Evolutionary conservation across 2,797 vertebrate species (phyloP), one percentile per base, ranked within the genome.

Genomic region (Falco peregrinus): DNA sequence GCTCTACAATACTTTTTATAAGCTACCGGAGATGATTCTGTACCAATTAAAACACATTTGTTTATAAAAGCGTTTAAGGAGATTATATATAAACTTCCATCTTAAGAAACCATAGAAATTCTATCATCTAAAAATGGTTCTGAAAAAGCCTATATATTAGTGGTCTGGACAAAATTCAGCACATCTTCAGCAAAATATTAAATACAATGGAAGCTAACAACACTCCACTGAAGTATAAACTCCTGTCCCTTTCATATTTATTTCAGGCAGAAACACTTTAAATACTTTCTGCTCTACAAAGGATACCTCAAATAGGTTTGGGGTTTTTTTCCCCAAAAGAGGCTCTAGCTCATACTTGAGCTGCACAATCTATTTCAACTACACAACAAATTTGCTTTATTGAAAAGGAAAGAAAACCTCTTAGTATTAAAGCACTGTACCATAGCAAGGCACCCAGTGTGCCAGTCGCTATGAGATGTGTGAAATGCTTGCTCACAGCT

Each of bases 81-180:
- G 41, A 80, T 87, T 81, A 74, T 80, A 87, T 35, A 56, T 70
- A 64, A 89, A 73, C 11, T 54, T 89, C 29, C 35, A 91, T 33
- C 22, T 74, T 64, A 84, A 20, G 28, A 92, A 94, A 94, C 45
- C 37, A 53, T 2, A 90, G 53, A 86, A 75, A 91, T 80, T 68
- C 75, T 67, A 71, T 51, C 67, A 76, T 43, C 85, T 43, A 89
- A 98, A 98, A 97, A 67, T 59, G 21, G 11, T 63, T 93, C 65
- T 78, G 78, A 53, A 79, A 95, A 97, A 98, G 97, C 96, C 95
- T 97, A 90, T 96, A 98, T 98, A 98, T 98, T 98, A 98, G 98
- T 95, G 95, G 89, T 37, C 95, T 96, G 75, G 48, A 82, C 48
- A 60, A 53, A 73, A 87, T 53, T 79, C n/a, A 87, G 96, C 92